A percentile compares a stretch with the other conserved stretches of the same genome.
These are phyloP conservation scores for Electrophaes corylata DNA, from an alignment of 2,888 invertebrate species.

Conservation along the genomic window DNA sequence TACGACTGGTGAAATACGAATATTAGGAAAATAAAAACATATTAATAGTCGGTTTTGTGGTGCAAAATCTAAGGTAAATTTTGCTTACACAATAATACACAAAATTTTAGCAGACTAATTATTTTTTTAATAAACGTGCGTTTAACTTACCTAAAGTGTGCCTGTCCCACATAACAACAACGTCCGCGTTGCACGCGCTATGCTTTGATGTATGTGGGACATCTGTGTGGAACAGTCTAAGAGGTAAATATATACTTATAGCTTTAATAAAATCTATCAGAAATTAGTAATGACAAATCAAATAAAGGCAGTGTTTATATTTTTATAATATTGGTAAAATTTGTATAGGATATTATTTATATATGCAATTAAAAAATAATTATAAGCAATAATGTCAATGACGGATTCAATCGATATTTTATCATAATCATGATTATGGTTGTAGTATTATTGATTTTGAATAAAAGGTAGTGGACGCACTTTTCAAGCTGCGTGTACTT, in stretches of 20 bases:
- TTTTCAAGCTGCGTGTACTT: slow-evolving; percentile 9
- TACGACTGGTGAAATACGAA: too few species aligned
- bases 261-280: background rate
- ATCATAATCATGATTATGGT: too few species aligned
- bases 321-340: background rate
- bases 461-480: background rate
- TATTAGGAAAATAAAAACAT: too few species aligned
- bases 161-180: slow-evolving; percentile 61
- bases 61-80: too few species aligned
- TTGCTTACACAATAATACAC: background rate
- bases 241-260: background rate
- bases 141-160: slow-evolving; percentile 36
- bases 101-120: background rate
- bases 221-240: slow-evolving; percentile 13
- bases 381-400: too few species aligned
- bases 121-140: slow-evolving; percentile 4
- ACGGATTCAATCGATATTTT: too few species aligned
- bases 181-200: slow-evolving; percentile 57
- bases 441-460: background rate
- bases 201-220: slow-evolving; percentile 32
- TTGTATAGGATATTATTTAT: too few species aligned
- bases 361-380: too few species aligned
- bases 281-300: background rate
- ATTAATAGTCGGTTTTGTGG: too few species aligned
- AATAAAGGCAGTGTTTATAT: background rate